Base-by-base conservation (phyloP, 1,140 invertebrate genomes). In the Nasonia longicornis region DNA sequence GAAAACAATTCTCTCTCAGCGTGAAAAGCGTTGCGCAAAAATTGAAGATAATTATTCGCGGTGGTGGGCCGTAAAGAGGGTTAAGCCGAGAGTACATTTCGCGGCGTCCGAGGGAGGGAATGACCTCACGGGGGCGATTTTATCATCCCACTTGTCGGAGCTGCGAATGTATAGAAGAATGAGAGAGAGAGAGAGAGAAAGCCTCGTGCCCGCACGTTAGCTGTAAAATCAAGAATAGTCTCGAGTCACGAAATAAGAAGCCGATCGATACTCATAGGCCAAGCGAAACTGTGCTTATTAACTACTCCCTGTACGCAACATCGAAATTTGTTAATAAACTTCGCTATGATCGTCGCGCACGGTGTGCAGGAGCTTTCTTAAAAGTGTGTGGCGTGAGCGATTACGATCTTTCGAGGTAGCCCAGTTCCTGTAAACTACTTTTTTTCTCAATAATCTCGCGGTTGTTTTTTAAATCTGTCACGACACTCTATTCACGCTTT, bases 91-190 rank as follows among this genome's bases (percentile, higher is more conserved):
- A 73, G 71, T 52, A 73, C 70, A 52, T 79, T 83, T 74, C 64
- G 14, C 64, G 84, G 81, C 79, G 74, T 66, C 63, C 66, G 58
- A 74, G 71, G 82, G 76, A 85, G 85, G 82, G 85, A 88, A 87
- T 86, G 86, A 88, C 86, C 85, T 81, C 76, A 45, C 26, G 48
- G 31, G 73, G 73, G 70, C 75, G 85, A 86, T 86, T 84, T 85
- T 84, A 85, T 87, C 84, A 64, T n/a, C 20, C 70, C 35, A 70
- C 26, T 83, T 58, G 29, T 52, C 31, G 48, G 22, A 48, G 73
- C 79, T 20, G 35, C 26, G 71, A 31, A 69, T 71, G 78, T 82
- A 77, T 75, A 75, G 70, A 64, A 72, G 80, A 80, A 82, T 85
- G 80, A 69, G 83, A 52, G 79, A 72, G 80, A 80, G 79, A 85